phyloP scores from a whole-genome alignment of 2,113 vertebrate genomes.

The Protomyctophum bolini region DNA sequence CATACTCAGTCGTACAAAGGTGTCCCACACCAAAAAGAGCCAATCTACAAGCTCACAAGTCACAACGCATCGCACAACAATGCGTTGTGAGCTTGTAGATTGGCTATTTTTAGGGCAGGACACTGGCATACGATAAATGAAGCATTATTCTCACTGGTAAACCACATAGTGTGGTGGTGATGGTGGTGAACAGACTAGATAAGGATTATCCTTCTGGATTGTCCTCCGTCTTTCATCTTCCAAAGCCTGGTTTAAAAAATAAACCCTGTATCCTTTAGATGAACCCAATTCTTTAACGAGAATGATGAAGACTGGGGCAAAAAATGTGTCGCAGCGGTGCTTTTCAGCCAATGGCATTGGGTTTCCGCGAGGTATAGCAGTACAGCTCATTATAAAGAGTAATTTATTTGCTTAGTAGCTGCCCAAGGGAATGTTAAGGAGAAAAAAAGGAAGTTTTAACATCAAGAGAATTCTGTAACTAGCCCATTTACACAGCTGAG shows the following conservation, averaged over 20 bases:
- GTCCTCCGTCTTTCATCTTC: conserved; percentile 63
- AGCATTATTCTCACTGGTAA: conserved; percentile 36
- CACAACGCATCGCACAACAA: too few relatives aligned
- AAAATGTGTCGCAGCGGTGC: conserved; percentile 50
- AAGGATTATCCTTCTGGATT: conserved; percentile 64
- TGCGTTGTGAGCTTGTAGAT: too few relatives aligned
- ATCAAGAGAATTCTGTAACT: conserved; percentile 70
- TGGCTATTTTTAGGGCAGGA: too few relatives aligned
- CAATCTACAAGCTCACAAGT: too few relatives aligned
- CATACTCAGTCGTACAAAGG: too few relatives aligned
- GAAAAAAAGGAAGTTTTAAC: conserved; percentile 59
- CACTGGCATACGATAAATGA: too few relatives aligned
- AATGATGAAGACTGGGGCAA: conserved; percentile 40
- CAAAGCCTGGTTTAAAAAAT: conserved; percentile 26
- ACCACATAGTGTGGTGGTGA: conserved; percentile 34
- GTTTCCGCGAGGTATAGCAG: conserved; percentile 52
- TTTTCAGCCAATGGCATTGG: conserved; percentile 55
- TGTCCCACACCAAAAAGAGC: too few relatives aligned
- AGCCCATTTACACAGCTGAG: conserved; percentile 65
- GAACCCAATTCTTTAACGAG: conserved; percentile 65
- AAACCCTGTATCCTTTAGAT: conserved; percentile 67
- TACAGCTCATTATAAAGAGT: conserved; percentile 68
- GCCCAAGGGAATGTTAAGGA: conserved; percentile 40
- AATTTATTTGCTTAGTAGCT: conserved; percentile 72
- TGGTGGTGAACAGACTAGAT: conserved; percentile 57